Base-by-base conservation (phyloP, 2,797 vertebrate species). In the Spondyliosoma cantharus region DNA sequence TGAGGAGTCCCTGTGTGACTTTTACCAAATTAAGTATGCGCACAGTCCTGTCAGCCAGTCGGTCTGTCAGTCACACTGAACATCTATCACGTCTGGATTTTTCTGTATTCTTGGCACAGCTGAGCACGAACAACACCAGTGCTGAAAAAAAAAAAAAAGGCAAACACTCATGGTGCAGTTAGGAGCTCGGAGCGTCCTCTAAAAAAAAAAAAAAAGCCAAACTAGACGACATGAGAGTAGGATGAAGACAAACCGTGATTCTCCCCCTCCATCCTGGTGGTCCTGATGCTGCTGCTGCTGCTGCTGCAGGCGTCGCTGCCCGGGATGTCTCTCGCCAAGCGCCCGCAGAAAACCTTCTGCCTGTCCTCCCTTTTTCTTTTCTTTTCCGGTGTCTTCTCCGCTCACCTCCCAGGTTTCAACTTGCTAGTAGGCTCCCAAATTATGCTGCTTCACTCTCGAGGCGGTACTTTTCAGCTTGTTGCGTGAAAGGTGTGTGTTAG, bases 191-290 rank as follows among this genome's bases (percentile, higher is more conserved):
- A 80, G 43, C 54, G 24, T 32, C 16, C 59, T 22, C 22, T 14
- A 29, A 29, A 29, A 29, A 29, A 29, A 29, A 1, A 32, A 0
- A 7, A 48, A 57, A 76, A 17, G 46, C 8, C 29, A 49, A 58
- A 37, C 24, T 46, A 46, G 45, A 46, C 60, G 54, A 0, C 20
- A 16, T 58, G 42, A 60, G 22, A 53, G 49, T 37, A 59, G 25
- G 49, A 63, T 43, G 48, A 22, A 61, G 46, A 85, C 94, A n/a
- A 81, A 95, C 95, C 94, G 87, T 91, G 75, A 76, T 81, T 80
- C 53, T 93, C 90, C 70, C 86, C 90, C 74, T 95, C 92, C 94
- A 94, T 94, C 79, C 88, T 70, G 83, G 54, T 81, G 91, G 80
- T 92, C 83, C 83, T 89, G 90, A 87, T 87, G 88, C 90, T 89